Evolutionary conservation across 2,113 vertebrate genomes (phyloP), one percentile per base, ranked within the genome.

Genomic region (Myotis davidii): DNA sequence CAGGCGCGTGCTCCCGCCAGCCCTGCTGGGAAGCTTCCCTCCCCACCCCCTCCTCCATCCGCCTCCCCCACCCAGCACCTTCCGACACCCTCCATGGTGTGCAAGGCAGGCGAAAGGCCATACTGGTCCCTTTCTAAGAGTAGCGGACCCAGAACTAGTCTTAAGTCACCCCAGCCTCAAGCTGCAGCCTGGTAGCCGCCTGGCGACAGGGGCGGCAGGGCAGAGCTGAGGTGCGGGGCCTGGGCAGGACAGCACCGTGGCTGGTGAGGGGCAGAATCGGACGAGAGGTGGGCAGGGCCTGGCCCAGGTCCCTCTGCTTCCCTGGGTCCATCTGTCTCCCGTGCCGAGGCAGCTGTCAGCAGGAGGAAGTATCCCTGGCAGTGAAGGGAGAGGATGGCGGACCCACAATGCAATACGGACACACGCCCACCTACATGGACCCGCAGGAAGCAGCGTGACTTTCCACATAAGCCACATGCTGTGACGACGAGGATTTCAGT

Each of bases 1-100:
- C 0, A n/a, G 25, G 16, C 0, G 1, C 1, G 0, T 7, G 27
- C 50, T 59, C 37, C 27, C 18, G 32, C 45, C 1, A 8, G 25
- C 27, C 74, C 45, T 0, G 1, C 14, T 0, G 23, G 0, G 0
- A 45, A 13, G 50, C 5, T 25, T 34, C 92, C 52, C 48, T 21
- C 16, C 0, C 27, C 4, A 1, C 54, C 54, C 25, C 34, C 7
- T 6, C 64, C 25, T 73, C 48, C 78, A 1, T 4, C 23, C 0
- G 0, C 59, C 59, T n/a, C 37, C 76, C 65, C 1, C 11, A 16
- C 34, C 73, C 90, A 37, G 32, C 0, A 7, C 65, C 39, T 50
- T 13, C 54, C 48, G 0, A 21, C 3, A 5, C 34, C 73, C 39
- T 14, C 54, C 0, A 0, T 0, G 17, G 59, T 2, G 14, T 9